These are phyloP conservation scores for Coranthus polyacanthus DNA, from an alignment of 2,797 vertebrate genomes.

Conservation along the genomic window DNA sequence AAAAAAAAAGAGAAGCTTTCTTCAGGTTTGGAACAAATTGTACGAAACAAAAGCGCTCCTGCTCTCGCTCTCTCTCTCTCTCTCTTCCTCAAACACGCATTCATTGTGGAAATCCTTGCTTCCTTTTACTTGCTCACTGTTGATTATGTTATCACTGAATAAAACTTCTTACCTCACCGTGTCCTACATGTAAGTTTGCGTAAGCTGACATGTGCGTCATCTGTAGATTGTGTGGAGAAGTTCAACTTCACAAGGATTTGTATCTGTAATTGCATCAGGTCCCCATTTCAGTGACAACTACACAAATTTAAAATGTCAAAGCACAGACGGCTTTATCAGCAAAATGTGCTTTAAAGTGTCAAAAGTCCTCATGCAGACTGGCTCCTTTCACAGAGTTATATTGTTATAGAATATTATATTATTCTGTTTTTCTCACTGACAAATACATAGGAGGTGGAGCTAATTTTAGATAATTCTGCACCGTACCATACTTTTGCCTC, in stretches of 20 bases:
- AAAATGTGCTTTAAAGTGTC: no score
- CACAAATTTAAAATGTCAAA: not conserved
- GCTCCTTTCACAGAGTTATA: no score
- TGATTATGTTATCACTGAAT: conserved; percentile 21
- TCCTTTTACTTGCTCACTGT: conserved; percentile 28
- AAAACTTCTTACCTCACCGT: conserved; percentile 31
- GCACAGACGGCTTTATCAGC: no score
- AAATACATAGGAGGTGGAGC: no score
- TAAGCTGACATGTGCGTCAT: conserved; percentile 51
- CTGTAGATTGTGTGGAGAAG: not conserved
- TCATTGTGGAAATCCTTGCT: conserved; percentile 4
- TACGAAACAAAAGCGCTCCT: not conserved
- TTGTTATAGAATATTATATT: no score
- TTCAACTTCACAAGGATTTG: not conserved
- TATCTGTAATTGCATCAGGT: not conserved
- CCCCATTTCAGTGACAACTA: no score
- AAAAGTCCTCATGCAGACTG: no score
- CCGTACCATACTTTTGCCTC: no score
- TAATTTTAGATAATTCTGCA: no score
- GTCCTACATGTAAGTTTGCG: conserved; percentile 10
- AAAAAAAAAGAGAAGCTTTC: conserved; percentile 6
- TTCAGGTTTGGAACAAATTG: conserved; percentile 22
- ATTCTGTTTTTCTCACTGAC: no score
- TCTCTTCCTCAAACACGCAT: conserved; percentile 25
- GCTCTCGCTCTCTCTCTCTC: conserved; percentile 4